Conservation (phyloP, 2,888 invertebrate species). For the Ischnus inquisitorius region DNA sequence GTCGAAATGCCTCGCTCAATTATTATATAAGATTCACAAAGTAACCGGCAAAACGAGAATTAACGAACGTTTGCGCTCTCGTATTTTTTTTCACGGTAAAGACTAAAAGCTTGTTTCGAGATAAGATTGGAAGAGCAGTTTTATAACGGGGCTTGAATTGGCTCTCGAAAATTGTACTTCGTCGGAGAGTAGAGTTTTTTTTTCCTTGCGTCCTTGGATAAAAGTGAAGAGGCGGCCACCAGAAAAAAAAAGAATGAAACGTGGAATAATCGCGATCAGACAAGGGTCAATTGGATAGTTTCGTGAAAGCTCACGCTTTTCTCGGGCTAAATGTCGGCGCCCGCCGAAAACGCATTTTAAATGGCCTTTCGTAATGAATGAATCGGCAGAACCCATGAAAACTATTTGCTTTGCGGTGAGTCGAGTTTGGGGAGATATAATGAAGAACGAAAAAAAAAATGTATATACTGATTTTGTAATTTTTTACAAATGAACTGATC, state of each 20-base stretch:
- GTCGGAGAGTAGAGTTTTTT: no score
- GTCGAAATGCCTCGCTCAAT: not conserved
- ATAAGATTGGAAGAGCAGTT: no score
- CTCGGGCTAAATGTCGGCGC: not conserved
- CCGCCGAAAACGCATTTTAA: not conserved
- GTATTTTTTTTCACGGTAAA: no score
- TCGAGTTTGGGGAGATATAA: not conserved
- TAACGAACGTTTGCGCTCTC: no score
- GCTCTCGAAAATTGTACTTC: no score
- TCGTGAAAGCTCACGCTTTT: not conserved
- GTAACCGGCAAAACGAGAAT: no score
- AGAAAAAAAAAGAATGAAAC: not conserved
- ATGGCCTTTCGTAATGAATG: constrained; percentile 1
- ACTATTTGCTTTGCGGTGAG: not conserved
- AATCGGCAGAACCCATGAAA: not conserved
- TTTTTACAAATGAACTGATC: no score
- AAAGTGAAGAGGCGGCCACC: not conserved
- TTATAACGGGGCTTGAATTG: no score
- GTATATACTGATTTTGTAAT: no score
- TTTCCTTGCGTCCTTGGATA: not conserved
- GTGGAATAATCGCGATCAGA: not conserved
- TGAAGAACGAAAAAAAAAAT: no score
- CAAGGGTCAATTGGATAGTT: not conserved
- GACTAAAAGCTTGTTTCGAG: no score
- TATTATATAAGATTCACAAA: no score